phyloP scores from a whole-genome alignment of 2,888 invertebrate genomes.

The Melieria omissa region DNA sequence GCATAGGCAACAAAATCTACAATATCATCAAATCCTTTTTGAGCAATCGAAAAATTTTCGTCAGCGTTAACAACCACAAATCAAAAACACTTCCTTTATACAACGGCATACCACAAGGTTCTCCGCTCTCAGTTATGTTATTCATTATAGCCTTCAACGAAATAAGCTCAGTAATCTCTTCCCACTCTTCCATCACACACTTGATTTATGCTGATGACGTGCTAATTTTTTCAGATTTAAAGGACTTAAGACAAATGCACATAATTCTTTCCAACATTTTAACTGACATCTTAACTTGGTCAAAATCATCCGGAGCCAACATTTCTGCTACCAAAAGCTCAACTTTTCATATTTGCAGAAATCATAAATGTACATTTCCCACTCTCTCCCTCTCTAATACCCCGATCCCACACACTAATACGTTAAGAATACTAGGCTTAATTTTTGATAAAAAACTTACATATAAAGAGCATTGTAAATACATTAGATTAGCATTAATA shows the following conservation, averaged over 20 bases:
- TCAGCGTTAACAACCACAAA: neutral
- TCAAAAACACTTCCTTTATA: neutral
- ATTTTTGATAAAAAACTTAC: conserved; percentile 17
- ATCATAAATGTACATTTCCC: neutral
- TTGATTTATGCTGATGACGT: neutral
- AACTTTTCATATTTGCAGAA: conserved; percentile 5
- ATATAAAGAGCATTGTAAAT: conserved; percentile 15
- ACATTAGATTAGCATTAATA: conserved; percentile 10
- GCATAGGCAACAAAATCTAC: neutral
- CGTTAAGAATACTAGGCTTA: conserved; percentile 1
- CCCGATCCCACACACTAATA: neutral
- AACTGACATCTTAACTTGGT: conserved; percentile 1
- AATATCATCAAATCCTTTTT: neutral
- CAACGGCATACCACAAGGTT: neutral
- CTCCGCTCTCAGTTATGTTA: neutral
- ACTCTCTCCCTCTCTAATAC: neutral
- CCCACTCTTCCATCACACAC: neutral
- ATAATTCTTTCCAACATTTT: neutral
- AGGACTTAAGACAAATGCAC: neutral
- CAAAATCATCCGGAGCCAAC: conserved; percentile 8
- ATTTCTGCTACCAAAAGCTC: neutral
- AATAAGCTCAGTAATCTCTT: neutral
- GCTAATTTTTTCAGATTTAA: neutral
- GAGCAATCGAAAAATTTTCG: neutral
- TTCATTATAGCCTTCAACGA: conserved; percentile 3